Base-by-base conservation (phyloP, 2,113 vertebrate species). In the Eptesicus fuscus region DNA sequence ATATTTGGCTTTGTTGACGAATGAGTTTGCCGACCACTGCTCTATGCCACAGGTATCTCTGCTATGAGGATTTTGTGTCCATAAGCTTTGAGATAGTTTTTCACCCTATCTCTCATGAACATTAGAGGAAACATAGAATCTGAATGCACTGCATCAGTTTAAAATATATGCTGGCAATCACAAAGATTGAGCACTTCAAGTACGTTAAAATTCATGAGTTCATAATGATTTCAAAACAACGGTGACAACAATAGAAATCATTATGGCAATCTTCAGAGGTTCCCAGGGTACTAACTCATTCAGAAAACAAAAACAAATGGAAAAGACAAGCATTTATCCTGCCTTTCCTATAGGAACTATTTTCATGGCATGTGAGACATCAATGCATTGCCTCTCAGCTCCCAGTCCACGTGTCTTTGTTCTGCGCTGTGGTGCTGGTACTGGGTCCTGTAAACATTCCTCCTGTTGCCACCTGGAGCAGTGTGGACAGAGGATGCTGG, bases 141-240 rank as follows among this genome's bases (percentile, higher is more conserved):
- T 88, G 86, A 20, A 16, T 80, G 59, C 40, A 9, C 11, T 51
- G 2, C 13, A 51, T 86, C 35, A 4, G 44, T 84, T 73, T 71
- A 82, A 95, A 85, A 67, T 80, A 53, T 13, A 65, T 18, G 49
- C 40, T 65, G 40, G 91, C 83, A 86, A 79, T 83, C 74, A 71
- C n/a, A 86, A 74, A 67, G 70, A 95, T n/a, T 1, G 7, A 91
- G 30, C 22, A 32, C 49, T 63, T 87, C 44, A 73, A 25, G 44
- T 42, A 30, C 7, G 20, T 92, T 95, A 47, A 69, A 91, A 83
- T 76, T 79, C 83, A 28, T 67, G 47, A 47, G n/a, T 67, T 74
- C 35, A 14, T 56, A 65, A 74, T 76, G 93, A 78, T 44, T 95
- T 77, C 49, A 70, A 92, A 94, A 83, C 42, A 92, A 56, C 35